Conservation (phyloP, 2,797 vertebrate species). For the Semaprochilodus insignis region DNA sequence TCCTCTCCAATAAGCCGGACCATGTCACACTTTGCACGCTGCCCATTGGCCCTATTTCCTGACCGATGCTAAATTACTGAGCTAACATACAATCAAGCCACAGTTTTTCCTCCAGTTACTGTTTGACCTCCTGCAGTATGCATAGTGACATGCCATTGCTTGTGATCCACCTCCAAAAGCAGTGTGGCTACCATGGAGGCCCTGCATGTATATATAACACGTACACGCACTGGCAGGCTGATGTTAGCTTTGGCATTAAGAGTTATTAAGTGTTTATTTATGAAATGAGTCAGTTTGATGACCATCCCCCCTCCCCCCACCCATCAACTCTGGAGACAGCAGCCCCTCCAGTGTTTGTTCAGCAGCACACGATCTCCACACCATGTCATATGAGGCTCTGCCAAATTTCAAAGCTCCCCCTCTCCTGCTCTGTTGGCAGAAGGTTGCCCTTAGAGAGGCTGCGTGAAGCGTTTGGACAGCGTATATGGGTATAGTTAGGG, state of each 20-base stretch:
- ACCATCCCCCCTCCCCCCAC: not conserved
- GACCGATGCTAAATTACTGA: constrained; percentile 13
- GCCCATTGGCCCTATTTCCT: not conserved
- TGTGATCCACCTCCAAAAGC: constrained; percentile 27
- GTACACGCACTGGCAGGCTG: not conserved
- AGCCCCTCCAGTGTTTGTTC: constrained; percentile 43
- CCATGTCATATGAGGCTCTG: constrained; percentile 34
- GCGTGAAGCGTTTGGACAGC: constrained; percentile 25
- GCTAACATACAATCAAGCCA: constrained; percentile 17
- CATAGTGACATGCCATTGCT: constrained; percentile 4
- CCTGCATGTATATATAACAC: not conserved
- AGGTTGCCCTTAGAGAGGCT: constrained; percentile 34
- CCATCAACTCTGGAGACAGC: constrained; percentile 14
- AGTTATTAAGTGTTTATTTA: constrained; percentile 58
- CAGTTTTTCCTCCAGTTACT: constrained; percentile 14
- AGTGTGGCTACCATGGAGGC: constrained; percentile 5
- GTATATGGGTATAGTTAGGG: constrained; percentile 40
- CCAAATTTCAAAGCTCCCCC: constrained; percentile 21
- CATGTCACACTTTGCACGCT: not conserved
- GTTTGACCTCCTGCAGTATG: constrained; percentile 15
- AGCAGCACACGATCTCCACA: constrained; percentile 21
- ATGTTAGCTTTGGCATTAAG: constrained; percentile 56
- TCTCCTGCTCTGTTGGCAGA: constrained; percentile 16
- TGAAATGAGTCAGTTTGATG: constrained; percentile 45
- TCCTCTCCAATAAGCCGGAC: constrained; percentile 39